Evolutionary conservation across 2,113 vertebrate species (phyloP), one percentile per base, ranked within the genome.

Genomic region (Lamprotornis superbus): DNA sequence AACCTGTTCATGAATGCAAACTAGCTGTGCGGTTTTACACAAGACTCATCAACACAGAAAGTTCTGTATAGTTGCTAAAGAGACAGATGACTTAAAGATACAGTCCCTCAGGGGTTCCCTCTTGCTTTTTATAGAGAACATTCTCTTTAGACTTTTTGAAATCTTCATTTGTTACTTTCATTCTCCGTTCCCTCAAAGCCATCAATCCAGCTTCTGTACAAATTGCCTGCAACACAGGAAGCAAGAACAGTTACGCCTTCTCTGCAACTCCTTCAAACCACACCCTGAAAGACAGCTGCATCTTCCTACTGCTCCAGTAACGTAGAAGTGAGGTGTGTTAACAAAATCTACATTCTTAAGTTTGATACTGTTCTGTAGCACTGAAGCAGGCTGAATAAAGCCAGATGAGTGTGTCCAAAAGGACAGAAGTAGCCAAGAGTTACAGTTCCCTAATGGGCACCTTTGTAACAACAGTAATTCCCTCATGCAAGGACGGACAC

Each of bases 161-260:
- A 95, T 99, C 99, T 97, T 99, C 99, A n/a, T 99, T 99, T 89
- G 99, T 99, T 69, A 99, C 99, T 98, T 99, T 99, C 99, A 99
- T 99, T 33, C 99, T 98, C 16, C 99, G 98, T 93, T 99, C 99
- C 59, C 99, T 97, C 82, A 99, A 81, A 53, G 99, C 99, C 99
- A 99, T 99, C 83, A 99, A 88, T 40, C 99, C 99, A 28, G 99
- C 99, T 96, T 99, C 99, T 68, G 99, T 99, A 85, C 99, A 99
- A 97, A 99, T 99, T 10, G 99, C 99, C 99, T 99, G 96, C 44
- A 90, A 93, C 57, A 95, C 27, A 77, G 46, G 80, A 83, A 87
- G 42, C 12, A 53, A 28, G 14, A 76, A 11, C 4, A 22, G 20
- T 75, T 60, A 27, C 19, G 16, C 10, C 3, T 30, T 42, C n/a